Conservation (phyloP, 2,113 vertebrate genomes). For the Megatriorchis doriae region DNA sequence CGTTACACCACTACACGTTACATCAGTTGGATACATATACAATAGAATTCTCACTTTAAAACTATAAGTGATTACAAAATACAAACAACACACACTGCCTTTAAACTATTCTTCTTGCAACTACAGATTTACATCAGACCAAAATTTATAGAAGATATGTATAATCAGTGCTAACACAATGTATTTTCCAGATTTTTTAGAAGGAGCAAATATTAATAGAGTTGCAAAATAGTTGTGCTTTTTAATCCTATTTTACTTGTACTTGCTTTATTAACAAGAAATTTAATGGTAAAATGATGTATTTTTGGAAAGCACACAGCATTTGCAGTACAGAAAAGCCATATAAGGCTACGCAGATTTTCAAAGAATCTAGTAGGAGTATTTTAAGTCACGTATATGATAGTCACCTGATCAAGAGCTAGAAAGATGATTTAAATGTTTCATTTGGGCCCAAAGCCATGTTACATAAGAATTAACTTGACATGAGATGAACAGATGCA, state of each 20-base stretch:
- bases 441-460: neutral
- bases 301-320: neutral
- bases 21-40: neutral
- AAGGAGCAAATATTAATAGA: neutral
- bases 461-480: neutral
- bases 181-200: neutral
- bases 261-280: neutral
- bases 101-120: neutral
- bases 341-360: neutral
- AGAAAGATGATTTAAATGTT: neutral
- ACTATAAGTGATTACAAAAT: neutral
- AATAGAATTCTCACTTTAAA: neutral
- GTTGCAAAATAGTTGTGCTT: neutral
- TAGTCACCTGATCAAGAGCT: neutral
- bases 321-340: neutral
- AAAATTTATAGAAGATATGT: neutral
- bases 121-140: neutral
- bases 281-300: neutral
- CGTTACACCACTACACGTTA: neutral
- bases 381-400: neutral
- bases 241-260: neutral
- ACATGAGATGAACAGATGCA: neutral
- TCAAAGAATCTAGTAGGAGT: neutral
- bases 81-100: neutral
- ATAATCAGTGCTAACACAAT: neutral